Conservation (phyloP, 1,140 invertebrate genomes). For the Macrostomum lignano region DNA sequence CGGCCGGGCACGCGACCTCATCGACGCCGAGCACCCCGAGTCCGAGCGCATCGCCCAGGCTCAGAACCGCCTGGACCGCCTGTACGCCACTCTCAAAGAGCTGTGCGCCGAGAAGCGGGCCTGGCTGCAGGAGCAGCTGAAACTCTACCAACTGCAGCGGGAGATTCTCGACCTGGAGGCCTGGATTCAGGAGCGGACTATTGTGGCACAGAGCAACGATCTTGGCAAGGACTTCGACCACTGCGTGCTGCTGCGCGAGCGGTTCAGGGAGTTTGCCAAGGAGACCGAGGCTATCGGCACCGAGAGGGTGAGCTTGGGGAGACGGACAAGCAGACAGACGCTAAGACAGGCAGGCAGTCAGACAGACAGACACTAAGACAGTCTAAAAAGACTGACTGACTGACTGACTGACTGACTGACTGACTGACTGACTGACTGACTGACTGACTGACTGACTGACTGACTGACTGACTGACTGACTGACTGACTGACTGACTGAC, state of each 20-base stretch:
- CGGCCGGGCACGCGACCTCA: conserved; percentile 12
- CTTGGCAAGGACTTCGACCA: conserved; percentile 86
- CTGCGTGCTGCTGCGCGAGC: conserved; percentile 36
- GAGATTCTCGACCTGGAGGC: conserved; percentile 85
- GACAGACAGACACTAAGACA: too few relatives aligned
- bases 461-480: too few relatives aligned
- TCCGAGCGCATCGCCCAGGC: conserved; percentile 51
- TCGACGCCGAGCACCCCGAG: neutral
- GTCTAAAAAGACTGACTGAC: too few relatives aligned
- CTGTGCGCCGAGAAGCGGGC: conserved; percentile 59
- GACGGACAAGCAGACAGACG: too few relatives aligned
- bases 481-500: too few relatives aligned
- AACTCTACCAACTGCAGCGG: conserved; percentile 60
- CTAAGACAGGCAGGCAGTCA: too few relatives aligned
- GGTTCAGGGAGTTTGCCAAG: conserved; percentile 69
- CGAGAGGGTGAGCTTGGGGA: conserved; percentile 58
- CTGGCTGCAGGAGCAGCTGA: conserved; percentile 65
- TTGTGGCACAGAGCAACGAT: conserved; percentile 67
- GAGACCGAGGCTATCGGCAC: conserved; percentile 70
- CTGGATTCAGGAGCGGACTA: conserved; percentile 77
- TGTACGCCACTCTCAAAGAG: conserved; percentile 79
- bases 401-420: too few relatives aligned
- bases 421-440: too few relatives aligned
- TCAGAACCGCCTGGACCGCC: conserved; percentile 74
- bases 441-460: too few relatives aligned